Evolutionary conservation across 1,140 invertebrate species (phyloP), one percentile per base, ranked within the genome.

Genomic region (Reticulitermes speratus): DNA sequence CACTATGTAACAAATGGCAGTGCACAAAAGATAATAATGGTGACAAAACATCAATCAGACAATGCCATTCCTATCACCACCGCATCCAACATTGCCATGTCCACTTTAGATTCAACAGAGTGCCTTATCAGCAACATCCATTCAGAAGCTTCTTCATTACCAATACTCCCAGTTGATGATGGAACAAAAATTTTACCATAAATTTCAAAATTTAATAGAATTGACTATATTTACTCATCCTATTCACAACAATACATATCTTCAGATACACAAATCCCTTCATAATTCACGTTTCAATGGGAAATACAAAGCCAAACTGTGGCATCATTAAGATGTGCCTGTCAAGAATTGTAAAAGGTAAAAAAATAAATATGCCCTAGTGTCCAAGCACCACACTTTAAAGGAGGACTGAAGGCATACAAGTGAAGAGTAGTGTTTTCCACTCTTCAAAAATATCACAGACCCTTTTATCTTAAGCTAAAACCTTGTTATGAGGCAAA

Each of bases 51-150:
- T 55, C 52, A 55, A 55, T 55, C 52, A 55, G 19, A 75, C n/a
- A 25, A n/a, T 75, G 65, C 25, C n/a, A 25, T 5, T 55, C 52
- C 14, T 55, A 55, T 2, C 19, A 21, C 52, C 52, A 55, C 14
- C 19, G 1, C 2, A 55, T 55, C 52, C n/a, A 75, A 75, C n/a
- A 75, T 25, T 75, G n/a, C 30, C 65, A 75, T 25, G 65, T 12
- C 65, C 65, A 75, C 65, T 6, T 75, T 8, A 75, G 25, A 25
- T n/a, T 75, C 11, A 30, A 75, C 65, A 30, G 59, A 75, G 65
- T 75, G n/a, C 65, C 65, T n/a, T 75, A 75, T n/a, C 65, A 75
- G n/a, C 65, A 75, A 75, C 65, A 75, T n/a, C 65, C 65, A 75
- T 75, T 75, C 65, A 75, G 9, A 1, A 6, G 9, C 65, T 55